Evolutionary conservation across 1,140 invertebrate genomes (phyloP).

Genomic region (Harlomillsia oculata): DNA sequence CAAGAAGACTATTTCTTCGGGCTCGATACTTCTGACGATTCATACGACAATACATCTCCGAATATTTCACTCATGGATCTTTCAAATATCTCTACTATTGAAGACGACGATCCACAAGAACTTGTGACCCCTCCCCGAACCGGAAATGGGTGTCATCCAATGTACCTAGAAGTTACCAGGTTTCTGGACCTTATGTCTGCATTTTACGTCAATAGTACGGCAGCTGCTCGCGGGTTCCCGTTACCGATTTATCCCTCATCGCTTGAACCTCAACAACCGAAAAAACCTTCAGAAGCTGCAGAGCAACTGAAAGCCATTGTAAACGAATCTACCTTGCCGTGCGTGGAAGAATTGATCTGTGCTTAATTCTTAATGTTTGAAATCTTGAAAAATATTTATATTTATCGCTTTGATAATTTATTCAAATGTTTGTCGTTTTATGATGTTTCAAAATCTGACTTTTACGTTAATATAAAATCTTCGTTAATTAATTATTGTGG

Average conservation of each 20-base stretch:
- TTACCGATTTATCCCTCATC: neutral
- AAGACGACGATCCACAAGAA: neutral
- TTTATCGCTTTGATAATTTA: too few relatives aligned
- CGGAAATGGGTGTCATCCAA: neutral
- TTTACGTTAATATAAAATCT: too few relatives aligned
- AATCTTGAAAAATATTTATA: too few relatives aligned
- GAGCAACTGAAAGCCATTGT: constrained; percentile 2
- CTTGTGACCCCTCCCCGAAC: neutral
- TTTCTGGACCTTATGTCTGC: constrained; percentile 22
- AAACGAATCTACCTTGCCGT: too few relatives aligned
- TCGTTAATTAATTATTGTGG: too few relatives aligned
- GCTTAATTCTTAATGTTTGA: too few relatives aligned
- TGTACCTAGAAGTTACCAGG: neutral
- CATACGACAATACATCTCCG: too few relatives aligned
- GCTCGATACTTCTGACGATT: too few relatives aligned
- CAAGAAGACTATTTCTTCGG: constrained; percentile 20
- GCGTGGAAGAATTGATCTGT: too few relatives aligned
- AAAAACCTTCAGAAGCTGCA: neutral
- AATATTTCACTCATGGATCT: neutral
- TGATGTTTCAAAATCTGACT: too few relatives aligned
- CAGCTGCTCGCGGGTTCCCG: neutral
- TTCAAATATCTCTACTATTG: neutral
- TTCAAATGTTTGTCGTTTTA: too few relatives aligned
- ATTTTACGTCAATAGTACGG: constrained; percentile 6
- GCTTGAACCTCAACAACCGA: neutral